phyloP scores from a whole-genome alignment of 1,140 invertebrate species.

The Bombus balteatus region DNA sequence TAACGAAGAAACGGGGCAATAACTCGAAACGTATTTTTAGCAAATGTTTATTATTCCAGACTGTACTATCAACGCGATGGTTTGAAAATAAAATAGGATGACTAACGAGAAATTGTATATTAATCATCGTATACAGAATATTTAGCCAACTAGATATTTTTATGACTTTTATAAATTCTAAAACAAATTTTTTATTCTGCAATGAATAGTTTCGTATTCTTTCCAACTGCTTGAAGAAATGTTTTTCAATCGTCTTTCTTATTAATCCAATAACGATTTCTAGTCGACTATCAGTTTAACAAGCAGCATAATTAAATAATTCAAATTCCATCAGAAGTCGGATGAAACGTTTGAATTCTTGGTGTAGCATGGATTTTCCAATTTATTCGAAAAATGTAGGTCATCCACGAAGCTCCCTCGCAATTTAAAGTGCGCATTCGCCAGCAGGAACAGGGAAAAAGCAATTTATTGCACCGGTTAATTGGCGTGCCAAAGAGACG shows the following conservation, averaged over 20 bases:
- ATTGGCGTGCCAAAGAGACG: slow-evolving; percentile 15
- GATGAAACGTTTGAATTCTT: neutral
- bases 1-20: too few species aligned
- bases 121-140: too few species aligned
- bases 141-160: too few species aligned
- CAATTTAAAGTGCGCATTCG: neutral
- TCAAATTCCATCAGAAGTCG: neutral
- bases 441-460: neutral
- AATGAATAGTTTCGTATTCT: too few species aligned
- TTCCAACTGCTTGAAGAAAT: neutral
- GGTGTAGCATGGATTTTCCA: neutral
- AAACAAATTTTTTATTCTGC: too few species aligned
- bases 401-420: neutral
- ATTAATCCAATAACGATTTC: neutral
- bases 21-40: too few species aligned
- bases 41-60: too few species aligned
- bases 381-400: neutral
- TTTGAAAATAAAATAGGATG: too few species aligned
- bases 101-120: too few species aligned
- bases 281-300: neutral
- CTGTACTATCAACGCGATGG: too few species aligned
- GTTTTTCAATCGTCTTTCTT: neutral
- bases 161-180: too few species aligned
- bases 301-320: neutral
- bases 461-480: slow-evolving; percentile 29